phyloP scores from a whole-genome alignment of 2,113 vertebrate genomes.

The human region DNA sequence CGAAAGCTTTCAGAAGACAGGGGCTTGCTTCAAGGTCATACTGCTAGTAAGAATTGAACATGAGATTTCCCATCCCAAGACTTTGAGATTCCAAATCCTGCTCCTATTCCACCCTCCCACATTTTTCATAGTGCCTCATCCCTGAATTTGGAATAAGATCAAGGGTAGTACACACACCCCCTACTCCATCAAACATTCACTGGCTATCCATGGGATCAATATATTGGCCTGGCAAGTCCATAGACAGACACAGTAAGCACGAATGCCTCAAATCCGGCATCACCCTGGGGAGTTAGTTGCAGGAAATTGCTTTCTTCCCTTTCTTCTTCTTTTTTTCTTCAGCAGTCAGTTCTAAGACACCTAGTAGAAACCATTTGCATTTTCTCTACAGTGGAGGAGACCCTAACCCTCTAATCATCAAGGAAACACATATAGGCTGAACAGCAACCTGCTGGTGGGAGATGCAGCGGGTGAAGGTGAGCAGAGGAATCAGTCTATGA shows the following conservation, averaged over 20 bases:
- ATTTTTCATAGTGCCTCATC: neutral
- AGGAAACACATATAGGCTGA: neutral
- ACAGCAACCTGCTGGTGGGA: neutral
- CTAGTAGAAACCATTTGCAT: neutral
- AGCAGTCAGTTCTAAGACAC: neutral
- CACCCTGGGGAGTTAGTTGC: neutral
- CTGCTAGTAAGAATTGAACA: neutral
- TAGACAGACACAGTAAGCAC: neutral
- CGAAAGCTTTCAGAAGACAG: neutral
- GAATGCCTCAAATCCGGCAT: neutral
- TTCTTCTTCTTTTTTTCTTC: neutral
- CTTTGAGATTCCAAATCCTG: neutral
- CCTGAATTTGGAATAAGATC: neutral
- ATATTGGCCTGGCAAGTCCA: neutral
- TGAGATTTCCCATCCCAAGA: neutral
- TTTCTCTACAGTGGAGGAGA: neutral
- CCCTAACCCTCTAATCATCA: neutral
- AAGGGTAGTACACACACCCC: neutral
- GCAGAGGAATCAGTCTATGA: neutral
- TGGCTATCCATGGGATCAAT: neutral
- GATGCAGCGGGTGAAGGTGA: neutral
- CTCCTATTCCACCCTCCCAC: neutral
- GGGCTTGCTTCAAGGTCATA: neutral
- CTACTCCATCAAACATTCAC: neutral
- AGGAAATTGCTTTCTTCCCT: neutral